Conservation (phyloP, 2,797 vertebrate genomes). For the Mormyrus hasselquistii region DNA sequence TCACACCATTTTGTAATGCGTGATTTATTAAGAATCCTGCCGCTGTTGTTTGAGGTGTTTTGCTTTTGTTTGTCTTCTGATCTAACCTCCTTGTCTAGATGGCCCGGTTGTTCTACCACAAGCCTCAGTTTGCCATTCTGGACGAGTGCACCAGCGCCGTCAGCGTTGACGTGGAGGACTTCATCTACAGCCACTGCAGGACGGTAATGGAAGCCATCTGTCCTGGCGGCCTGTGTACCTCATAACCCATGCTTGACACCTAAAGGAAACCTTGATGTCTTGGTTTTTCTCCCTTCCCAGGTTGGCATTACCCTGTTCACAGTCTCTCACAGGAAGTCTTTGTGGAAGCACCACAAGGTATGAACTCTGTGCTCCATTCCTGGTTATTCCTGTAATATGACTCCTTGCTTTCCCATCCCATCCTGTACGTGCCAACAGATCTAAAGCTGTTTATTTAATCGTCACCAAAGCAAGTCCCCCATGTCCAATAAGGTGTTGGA, state of each 20-base stretch:
- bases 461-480: neutral
- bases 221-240: neutral
- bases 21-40: neutral
- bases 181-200: conserved; percentile 90
- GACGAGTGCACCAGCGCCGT: conserved; percentile 97
- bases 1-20: neutral
- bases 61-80: neutral
- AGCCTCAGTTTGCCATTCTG: conserved; percentile 96
- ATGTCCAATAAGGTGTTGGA: neutral
- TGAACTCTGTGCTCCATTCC: conserved; percentile 19
- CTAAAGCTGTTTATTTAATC: neutral
- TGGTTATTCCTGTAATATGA: neutral
- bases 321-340: conserved; percentile 93
- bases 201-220: conserved; percentile 59
- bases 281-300: conserved; percentile 52
- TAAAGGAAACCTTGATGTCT: neutral
- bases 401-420: neutral
- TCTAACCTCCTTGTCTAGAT: conserved; percentile 61
- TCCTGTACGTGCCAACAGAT: neutral
- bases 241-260: neutral
- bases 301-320: conserved; percentile 95
- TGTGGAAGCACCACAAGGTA: conserved; percentile 96
- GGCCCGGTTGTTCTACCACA: conserved; percentile 96
- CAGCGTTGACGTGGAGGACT: conserved; percentile 95
- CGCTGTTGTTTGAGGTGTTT: neutral